These are phyloP conservation scores for Pomacea canaliculata DNA, from an alignment of 2,888 invertebrate species.

Conservation along the genomic window DNA sequence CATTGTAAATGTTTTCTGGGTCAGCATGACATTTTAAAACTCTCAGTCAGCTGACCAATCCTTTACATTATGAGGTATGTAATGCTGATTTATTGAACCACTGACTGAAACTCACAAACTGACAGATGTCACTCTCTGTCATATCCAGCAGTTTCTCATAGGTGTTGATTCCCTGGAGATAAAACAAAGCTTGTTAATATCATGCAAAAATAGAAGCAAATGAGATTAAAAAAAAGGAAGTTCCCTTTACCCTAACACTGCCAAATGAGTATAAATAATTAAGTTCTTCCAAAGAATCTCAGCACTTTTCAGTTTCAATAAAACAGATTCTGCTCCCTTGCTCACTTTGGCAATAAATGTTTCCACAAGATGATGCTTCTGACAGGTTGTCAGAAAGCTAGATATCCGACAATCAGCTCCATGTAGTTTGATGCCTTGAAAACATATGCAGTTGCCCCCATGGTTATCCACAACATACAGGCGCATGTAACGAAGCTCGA, in stretches of 20 bases:
- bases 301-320: no score
- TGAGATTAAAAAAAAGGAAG: no score
- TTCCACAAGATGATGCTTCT: constrained; percentile 5
- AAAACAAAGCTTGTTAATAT: no score
- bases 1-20: no score
- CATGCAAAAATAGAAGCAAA: no score
- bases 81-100: background rate
- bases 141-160: constrained; percentile 49
- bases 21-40: no score
- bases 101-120: constrained; percentile 38
- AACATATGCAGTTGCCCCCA: constrained; percentile 57
- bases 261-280: no score
- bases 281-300: no score
- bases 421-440: constrained; percentile 56
- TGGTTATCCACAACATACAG: constrained; percentile 55
- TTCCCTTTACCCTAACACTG: no score
- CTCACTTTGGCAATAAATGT: constrained; percentile 1
- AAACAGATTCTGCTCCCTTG: background rate
- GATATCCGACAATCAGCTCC: constrained; percentile 46
- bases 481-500: constrained; percentile 52
- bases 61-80: no score
- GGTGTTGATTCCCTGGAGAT: constrained; percentile 51
- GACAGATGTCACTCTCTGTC: constrained; percentile 38
- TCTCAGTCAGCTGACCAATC: no score
- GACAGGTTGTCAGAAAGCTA: constrained; percentile 14